Base-by-base conservation (phyloP, 2,113 vertebrate genomes). In the Labrus mixtus region DNA sequence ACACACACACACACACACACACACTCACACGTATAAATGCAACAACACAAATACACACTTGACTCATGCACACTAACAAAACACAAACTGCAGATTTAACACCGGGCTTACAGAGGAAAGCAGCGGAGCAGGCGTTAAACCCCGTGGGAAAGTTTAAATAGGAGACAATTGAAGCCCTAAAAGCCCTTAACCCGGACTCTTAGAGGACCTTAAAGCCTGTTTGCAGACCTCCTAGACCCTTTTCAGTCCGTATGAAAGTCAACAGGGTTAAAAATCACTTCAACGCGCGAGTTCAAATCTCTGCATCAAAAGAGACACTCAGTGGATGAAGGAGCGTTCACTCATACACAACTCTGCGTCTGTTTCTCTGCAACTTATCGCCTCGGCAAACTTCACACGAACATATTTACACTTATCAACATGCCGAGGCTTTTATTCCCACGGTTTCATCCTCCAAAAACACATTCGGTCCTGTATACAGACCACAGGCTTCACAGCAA, bases 131-230 rank as follows among this genome's bases (percentile, higher is more conserved):
- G 68, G 68, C 51, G 15, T 78, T 81, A 79, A 82, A 75, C 54
- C 84, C 78, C 68, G 83, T 92, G 90, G 90, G 92, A 93, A 93
- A 89, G 68, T 89, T 82, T 45, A 80, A 82, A 86, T 84, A 72
- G 65, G 73, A 90, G 82, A 86, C 87, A 73, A 87, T 76, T 77
- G 72, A 70, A 73, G 48, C 62, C 22, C 69, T 77, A 70, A 87
- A 87, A 90, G 74, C 84, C 60, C 67, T 79, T 81, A 68, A 84
- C 48, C 84, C 60, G 65, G 76, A 22, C 11, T 60, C 67, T 43
- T 83, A 57, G 75, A 73, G 73, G 41, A 67, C 73, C 68, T 68
- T 59, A 33, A 78, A 81, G 76, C 41, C 64, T 39, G 8, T 62
- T 56, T 71, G 76, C 15, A 54, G 77, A 83, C 43, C 60, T 57